Evolutionary conservation across 1,140 invertebrate species (phyloP).

Genomic region (Ips nitidus): DNA sequence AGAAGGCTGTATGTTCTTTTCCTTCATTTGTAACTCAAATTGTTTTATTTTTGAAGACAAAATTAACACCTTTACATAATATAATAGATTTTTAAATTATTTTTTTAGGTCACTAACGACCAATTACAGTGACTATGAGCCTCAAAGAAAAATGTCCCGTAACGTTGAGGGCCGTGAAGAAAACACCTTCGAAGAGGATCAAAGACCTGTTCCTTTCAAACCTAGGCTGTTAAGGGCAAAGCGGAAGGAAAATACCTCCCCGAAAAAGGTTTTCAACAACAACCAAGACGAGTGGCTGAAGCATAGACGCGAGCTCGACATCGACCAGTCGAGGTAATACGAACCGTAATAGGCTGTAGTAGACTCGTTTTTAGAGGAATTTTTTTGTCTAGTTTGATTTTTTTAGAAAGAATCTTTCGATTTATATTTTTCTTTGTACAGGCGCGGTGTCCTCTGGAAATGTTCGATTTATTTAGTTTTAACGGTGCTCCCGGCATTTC

Average conservation of each 20-base stretch:
- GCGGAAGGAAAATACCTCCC: constrained; percentile 42
- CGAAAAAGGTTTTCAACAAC: constrained; percentile 43
- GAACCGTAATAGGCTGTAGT: constrained; percentile 28
- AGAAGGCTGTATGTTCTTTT: no score
- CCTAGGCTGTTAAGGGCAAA: constrained; percentile 48
- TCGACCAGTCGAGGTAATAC: constrained; percentile 47
- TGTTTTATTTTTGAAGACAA: no score
- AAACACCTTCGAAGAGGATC: constrained; percentile 27
- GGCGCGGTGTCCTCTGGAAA: background rate
- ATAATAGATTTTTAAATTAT: background rate
- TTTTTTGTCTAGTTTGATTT: background rate
- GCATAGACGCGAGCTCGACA: constrained; percentile 46
- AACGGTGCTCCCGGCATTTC: background rate
- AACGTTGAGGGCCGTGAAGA: constrained; percentile 2
- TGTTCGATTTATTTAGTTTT: background rate
- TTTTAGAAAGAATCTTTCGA: background rate
- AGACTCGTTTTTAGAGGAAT: constrained; percentile 9
- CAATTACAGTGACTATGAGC: constrained; percentile 15
- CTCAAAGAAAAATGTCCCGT: constrained; percentile 17
- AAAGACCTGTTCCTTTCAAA: constrained; percentile 44
- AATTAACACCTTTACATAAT: no score
- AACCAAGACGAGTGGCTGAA: constrained; percentile 49
- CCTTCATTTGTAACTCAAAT: no score
- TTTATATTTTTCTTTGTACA: background rate
- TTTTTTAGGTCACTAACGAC: constrained; percentile 34